A percentile compares a stretch with the other conserved stretches of the same genome.
Evolutionary conservation across 2,888 invertebrate species (phyloP).

Genomic region (Eucera pruinosa): DNA sequence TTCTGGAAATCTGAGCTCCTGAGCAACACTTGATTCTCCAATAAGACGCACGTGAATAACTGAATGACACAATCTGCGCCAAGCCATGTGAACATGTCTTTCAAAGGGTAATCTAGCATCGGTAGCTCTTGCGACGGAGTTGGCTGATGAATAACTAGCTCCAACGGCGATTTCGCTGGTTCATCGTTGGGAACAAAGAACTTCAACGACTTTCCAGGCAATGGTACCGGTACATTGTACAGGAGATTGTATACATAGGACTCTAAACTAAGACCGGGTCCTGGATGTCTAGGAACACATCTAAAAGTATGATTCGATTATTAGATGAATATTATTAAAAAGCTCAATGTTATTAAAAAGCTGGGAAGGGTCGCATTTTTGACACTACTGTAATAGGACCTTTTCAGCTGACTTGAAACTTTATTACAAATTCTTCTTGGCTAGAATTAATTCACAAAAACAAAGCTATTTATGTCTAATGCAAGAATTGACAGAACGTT

Average conservation of each 20-base stretch:
- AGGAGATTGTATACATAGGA: constrained; percentile 97
- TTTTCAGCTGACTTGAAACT: too few relatives aligned
- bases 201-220: constrained; percentile 93
- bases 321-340: too few relatives aligned
- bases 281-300: constrained; percentile 91
- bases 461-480: too few relatives aligned
- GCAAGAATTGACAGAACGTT: too few relatives aligned
- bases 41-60: constrained; percentile 96
- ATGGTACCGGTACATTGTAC: constrained; percentile 96
- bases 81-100: constrained; percentile 94
- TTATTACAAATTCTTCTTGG: too few relatives aligned
- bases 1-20: constrained; percentile 97
- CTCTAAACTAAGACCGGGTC: constrained; percentile 93
- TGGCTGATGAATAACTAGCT: constrained; percentile 90
- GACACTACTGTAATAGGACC: too few relatives aligned
- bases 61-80: constrained; percentile 97
- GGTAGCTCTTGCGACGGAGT: constrained; percentile 94
- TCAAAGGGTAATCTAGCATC: constrained; percentile 95
- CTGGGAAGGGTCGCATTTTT: too few relatives aligned
- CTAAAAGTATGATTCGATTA: constrained; percentile 82
- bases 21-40: constrained; percentile 98
- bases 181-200: constrained; percentile 83
- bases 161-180: constrained; percentile 81
- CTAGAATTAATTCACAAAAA: too few relatives aligned
- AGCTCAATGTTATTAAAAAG: too few relatives aligned